Evolutionary conservation across 1,140 invertebrate species (phyloP).

Genomic region (Prorops nasuta): DNA sequence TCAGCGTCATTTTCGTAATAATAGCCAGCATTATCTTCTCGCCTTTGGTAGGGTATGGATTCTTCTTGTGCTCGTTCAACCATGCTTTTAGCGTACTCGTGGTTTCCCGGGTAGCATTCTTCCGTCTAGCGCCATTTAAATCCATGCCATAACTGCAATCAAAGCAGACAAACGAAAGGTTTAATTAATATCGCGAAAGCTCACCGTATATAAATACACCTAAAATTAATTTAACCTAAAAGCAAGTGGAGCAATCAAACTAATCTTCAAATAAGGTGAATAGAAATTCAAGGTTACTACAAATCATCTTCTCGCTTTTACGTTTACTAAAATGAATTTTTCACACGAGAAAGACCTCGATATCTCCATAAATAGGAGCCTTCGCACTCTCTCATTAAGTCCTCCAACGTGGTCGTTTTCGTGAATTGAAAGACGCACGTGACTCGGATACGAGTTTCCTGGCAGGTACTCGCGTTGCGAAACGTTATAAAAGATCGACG

Average conservation of each 20-base stretch:
- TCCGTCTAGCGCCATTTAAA: conserved; percentile 84
- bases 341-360: too few relatives aligned
- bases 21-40: conserved; percentile 99
- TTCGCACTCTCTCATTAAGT: conserved; percentile 14
- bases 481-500: conserved; percentile 23
- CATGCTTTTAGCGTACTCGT: conserved; percentile 95
- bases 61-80: conserved; percentile 98
- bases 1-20: conserved; percentile 98
- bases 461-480: conserved; percentile 6
- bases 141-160: conserved; percentile 85
- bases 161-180: conserved; percentile 10
- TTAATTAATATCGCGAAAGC: too few relatives aligned
- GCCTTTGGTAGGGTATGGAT: conserved; percentile 98
- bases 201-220: background rate
- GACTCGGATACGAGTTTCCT: conserved; percentile 20
- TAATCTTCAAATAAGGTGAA: too few relatives aligned
- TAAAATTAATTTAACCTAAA: conserved; percentile 6
- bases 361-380: too few relatives aligned
- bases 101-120: conserved; percentile 96
- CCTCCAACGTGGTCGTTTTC: conserved; percentile 10
- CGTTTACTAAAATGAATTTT: too few relatives aligned
- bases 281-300: too few relatives aligned
- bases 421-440: conserved; percentile 18
- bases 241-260: too few relatives aligned
- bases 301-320: too few relatives aligned